phyloP scores from a whole-genome alignment of 2,113 vertebrate genomes.

The Kobus ellipsiprymnus region DNA sequence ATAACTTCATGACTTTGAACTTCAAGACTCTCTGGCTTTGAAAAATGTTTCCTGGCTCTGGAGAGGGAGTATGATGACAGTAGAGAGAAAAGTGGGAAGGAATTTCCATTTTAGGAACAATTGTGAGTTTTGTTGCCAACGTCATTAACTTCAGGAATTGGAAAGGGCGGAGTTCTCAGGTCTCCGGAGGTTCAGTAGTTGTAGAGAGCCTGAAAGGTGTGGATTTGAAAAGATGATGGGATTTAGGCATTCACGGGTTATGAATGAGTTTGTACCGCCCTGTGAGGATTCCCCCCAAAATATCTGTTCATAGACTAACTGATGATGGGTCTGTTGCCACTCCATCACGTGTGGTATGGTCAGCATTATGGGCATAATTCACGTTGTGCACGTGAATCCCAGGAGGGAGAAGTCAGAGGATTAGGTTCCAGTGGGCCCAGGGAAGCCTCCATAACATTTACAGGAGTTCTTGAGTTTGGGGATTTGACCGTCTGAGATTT shows the following conservation, averaged over 20 bases:
- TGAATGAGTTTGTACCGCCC: not conserved
- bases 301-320: not conserved
- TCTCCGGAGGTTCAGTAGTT: not conserved
- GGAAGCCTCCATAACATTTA: not conserved
- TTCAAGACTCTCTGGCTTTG: not conserved
- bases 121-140: not conserved
- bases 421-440: not conserved
- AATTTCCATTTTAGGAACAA: not conserved
- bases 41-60: not conserved
- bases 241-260: not conserved
- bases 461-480: not conserved
- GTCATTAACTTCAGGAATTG: not conserved
- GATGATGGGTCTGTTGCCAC: not conserved
- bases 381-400: accelerated
- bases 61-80: not conserved
- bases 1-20: not conserved
- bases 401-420: not conserved
- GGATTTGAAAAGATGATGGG: not conserved
- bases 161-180: not conserved
- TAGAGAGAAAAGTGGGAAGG: not conserved
- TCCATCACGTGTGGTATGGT: accelerated
- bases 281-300: not conserved
- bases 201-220: not conserved
- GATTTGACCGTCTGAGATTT: not conserved
- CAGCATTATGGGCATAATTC: accelerated